Percentiles rank a stretch among this genome's conserved stretches.
phyloP scores from a whole-genome alignment of 2,113 vertebrate genomes.

The Xiphophorus hellerii region DNA sequence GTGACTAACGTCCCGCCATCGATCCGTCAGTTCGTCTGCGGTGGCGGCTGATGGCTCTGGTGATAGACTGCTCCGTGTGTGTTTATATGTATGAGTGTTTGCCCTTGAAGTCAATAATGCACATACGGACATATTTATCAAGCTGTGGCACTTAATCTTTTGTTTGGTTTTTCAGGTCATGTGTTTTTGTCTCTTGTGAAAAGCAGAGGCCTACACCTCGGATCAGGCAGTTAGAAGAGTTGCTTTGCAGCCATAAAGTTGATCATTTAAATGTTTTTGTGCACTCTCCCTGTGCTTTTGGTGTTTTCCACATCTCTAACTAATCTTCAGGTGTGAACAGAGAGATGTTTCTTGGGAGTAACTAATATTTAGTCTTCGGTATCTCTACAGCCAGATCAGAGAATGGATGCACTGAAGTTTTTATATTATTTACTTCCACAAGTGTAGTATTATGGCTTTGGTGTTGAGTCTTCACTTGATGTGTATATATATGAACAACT shows the following conservation, averaged over 20 bases:
- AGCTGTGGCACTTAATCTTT: background rate
- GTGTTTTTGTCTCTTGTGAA: background rate
- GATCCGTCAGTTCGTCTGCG: conserved; percentile 68
- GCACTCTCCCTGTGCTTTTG: no score
- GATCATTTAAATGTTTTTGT: background rate
- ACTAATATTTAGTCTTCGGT: background rate
- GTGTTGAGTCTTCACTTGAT: no score
- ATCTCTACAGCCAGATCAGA: background rate
- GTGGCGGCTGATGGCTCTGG: conserved; percentile 60
- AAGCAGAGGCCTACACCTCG: background rate
- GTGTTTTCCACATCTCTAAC: background rate
- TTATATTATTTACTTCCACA: no score
- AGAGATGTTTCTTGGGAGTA: background rate
- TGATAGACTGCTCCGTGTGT: conserved; percentile 59
- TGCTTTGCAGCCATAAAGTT: background rate
- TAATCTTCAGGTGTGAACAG: no score
- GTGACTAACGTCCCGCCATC: conserved; percentile 76
- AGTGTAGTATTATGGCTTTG: no score
- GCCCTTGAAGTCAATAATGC: conserved; percentile 26
- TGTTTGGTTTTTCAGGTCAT: background rate
- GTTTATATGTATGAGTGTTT: conserved; percentile 20
- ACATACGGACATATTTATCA: conserved; percentile 12
- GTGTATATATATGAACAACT: no score
- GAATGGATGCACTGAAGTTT: background rate
- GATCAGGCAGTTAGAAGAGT: background rate